These are phyloP conservation scores for Harpegnathos saltator DNA, from an alignment of 1,140 invertebrate species.

Conservation along the genomic window DNA sequence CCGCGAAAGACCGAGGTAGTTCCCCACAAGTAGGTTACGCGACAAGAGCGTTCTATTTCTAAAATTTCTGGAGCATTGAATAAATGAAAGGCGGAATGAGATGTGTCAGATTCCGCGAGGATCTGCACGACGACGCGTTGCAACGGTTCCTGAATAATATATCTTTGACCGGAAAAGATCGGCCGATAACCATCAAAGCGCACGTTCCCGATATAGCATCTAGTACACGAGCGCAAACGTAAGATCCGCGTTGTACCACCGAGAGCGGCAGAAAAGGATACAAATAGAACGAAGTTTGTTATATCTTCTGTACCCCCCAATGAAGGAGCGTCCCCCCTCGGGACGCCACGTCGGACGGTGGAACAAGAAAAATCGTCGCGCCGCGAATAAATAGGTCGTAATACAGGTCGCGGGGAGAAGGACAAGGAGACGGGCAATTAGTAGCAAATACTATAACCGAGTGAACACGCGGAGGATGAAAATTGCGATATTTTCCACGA, in stretches of 20 bases:
- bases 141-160: conserved; percentile 46
- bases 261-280: neutral
- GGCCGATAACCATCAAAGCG: neutral
- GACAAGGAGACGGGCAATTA: no score
- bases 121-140: neutral
- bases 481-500: conserved; percentile 22
- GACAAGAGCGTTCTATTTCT: conserved; percentile 34
- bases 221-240: neutral
- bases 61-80: conserved; percentile 16
- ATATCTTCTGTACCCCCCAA: neutral
- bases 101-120: neutral
- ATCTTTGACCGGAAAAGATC: conserved; percentile 40
- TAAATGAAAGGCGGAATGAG: conserved; percentile 41
- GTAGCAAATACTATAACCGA: neutral
- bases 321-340: neutral
- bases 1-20: neutral
- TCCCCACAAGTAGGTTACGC: conserved; percentile 37
- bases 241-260: conserved; percentile 2
- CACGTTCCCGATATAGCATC: conserved; percentile 16
- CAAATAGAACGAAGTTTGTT: conserved; percentile 7
- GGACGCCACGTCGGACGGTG: neutral
- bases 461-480: neutral
- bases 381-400: no score
- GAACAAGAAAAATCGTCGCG: no score
- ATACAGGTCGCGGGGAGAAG: no score